Conservation (phyloP, 2,113 vertebrate species). For the Nymphicus hollandicus region DNA sequence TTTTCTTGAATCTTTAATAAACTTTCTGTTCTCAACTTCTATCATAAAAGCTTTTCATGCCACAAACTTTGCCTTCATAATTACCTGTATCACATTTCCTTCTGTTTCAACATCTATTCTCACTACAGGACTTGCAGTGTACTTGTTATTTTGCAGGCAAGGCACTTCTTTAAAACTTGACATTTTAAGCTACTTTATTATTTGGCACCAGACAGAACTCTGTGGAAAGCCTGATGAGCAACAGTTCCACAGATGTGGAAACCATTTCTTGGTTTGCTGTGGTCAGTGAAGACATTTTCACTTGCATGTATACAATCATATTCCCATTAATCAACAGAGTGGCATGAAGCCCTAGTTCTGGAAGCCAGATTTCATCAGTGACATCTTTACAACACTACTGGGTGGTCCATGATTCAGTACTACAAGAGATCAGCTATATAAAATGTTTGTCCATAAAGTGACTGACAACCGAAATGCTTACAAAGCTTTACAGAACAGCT, state of each 20-base stretch:
- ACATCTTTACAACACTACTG: background rate
- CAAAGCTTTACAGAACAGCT: background rate
- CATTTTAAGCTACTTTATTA: background rate
- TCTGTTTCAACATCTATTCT: background rate
- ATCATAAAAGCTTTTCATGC: background rate
- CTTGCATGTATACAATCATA: background rate
- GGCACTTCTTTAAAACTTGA: background rate
- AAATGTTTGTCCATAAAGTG: slow-evolving; percentile 5
- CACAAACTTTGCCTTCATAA: background rate
- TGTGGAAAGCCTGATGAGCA: background rate
- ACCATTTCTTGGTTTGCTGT: background rate
- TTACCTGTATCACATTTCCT: background rate
- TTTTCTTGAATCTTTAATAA: background rate
- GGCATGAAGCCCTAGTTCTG: background rate
- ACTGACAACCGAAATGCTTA: background rate
- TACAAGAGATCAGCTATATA: background rate
- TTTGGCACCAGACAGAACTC: background rate
- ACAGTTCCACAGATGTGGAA: background rate
- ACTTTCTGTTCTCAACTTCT: background rate
- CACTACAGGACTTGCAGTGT: background rate
- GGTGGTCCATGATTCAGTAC: slow-evolving; percentile 21
- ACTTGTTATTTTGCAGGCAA: background rate
- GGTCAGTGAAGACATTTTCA: background rate
- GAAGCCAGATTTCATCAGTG: background rate
- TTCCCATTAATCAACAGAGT: background rate